Conservation (phyloP, 2,888 invertebrate species). For the Pandemis heparana region DNA sequence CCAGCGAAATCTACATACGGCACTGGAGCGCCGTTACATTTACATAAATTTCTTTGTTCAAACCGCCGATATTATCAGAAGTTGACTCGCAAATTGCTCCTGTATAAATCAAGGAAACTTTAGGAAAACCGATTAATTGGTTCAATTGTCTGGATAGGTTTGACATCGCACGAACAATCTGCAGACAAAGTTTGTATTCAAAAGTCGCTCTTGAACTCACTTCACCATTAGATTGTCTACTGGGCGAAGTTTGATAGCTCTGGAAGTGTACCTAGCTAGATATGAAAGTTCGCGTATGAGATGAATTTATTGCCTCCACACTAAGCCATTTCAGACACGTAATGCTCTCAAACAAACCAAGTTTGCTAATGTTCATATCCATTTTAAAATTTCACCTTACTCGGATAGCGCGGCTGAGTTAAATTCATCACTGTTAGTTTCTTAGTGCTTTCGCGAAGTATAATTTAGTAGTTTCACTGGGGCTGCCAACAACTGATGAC, state of each 20-base stretch:
- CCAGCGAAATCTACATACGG: constrained; percentile 14
- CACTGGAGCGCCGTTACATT: constrained; percentile 18
- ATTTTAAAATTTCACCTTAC: constrained; percentile 46
- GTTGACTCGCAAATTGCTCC: constrained; percentile 40
- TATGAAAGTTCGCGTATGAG: constrained; percentile 69
- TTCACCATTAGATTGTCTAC: constrained; percentile 75
- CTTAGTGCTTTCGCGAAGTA: constrained; percentile 13
- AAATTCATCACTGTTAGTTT: constrained; percentile 29
- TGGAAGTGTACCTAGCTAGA: constrained; percentile 71
- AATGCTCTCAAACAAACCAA: constrained; percentile 63
- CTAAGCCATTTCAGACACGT: constrained; percentile 62
- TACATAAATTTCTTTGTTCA: constrained; percentile 39
- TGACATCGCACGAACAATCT: constrained; percentile 76
- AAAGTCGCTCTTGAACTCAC: constrained; percentile 72
- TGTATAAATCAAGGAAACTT: constrained; percentile 61
- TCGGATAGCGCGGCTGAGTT: constrained; percentile 5
- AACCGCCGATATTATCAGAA: constrained; percentile 37
- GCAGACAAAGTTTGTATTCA: constrained; percentile 78
- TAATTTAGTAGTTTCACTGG: constrained; percentile 6
- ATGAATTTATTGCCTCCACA: constrained; percentile 56
- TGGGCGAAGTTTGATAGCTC: constrained; percentile 75
- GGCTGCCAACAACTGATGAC: constrained; percentile 5
- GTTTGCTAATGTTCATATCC: constrained; percentile 45
- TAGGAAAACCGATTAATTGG: constrained; percentile 76
- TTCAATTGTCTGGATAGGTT: constrained; percentile 76